Base-by-base conservation (phyloP, 64 coral and sea anemone species). In the Pocillopora verrucosa region DNA sequence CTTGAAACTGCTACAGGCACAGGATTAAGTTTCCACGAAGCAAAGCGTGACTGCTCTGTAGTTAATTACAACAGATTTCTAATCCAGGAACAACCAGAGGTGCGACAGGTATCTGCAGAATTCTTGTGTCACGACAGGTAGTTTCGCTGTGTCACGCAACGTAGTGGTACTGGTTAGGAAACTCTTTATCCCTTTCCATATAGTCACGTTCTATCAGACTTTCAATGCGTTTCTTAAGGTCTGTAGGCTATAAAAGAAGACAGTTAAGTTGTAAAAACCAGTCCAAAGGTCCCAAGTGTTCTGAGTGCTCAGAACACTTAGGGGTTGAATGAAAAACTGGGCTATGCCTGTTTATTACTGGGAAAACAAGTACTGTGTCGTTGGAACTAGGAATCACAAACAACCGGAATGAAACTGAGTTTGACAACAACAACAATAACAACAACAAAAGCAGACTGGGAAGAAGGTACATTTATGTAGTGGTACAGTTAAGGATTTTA, bases 221-320 rank as follows among this genome's bases (percentile, higher is more conserved):
- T 91, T 99, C 97, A 56, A 99, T 99, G 36, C 97, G 94, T 80
- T 99, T 99, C 84, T 99, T 99, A 10, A 99, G 74, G 82, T 99
- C 97, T 73, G 97, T 95, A 2, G 97, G 97, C 97, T 99, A 69
- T 19, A 65, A 76, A 30, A 25, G 20, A 15, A 79, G 20, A 57
- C 56, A 17, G 67, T 16, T 7, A 56, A 20, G 82, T 30, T 17
- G 36, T 72, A 4, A 19, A 56, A 16, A 70, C 64, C 17, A 19
- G 64, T 67, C 64, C 16, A 67, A 16, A 22, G 64, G 16, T 22
- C 62, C 17, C 20, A 30, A 30, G 30, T 30, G 30, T 30, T 30
- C 30, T 30, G 30, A 30, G 30, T 30, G 30, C 30, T 30, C 30
- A 30, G 30, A 30, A 30, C 30, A 30, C 30, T 30, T 30, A 30